Conservation (phyloP, 2,797 vertebrate genomes). For the Pempheris klunzingeri region DNA sequence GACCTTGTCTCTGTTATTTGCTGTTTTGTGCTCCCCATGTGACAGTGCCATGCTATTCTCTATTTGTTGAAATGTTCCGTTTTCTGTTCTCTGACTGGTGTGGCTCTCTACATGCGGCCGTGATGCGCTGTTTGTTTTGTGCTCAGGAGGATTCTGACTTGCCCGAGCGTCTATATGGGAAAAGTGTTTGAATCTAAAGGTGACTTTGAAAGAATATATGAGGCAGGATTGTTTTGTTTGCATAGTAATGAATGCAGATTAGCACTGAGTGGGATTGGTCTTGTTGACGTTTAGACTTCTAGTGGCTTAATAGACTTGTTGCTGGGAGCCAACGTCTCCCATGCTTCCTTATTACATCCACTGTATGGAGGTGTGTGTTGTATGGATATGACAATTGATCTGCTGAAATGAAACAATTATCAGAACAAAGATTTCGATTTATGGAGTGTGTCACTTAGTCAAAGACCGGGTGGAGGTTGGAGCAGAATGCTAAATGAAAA, state of each 20-base stretch:
- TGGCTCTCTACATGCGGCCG: slow-evolving; percentile 63
- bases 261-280: slow-evolving; percentile 79
- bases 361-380: slow-evolving; percentile 50
- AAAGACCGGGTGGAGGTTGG: slow-evolving; percentile 38
- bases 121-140: slow-evolving; percentile 74
- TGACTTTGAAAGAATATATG: slow-evolving; percentile 88
- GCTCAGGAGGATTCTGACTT: slow-evolving; percentile 72
- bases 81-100: slow-evolving; percentile 60
- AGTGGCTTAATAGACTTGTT: slow-evolving; percentile 81
- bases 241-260: slow-evolving; percentile 88
- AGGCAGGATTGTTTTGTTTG: slow-evolving; percentile 84
- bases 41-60: slow-evolving; percentile 86
- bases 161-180: slow-evolving; percentile 65
- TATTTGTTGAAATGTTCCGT: slow-evolving; percentile 80
- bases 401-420: slow-evolving; percentile 75
- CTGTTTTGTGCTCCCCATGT: slow-evolving; percentile 87
- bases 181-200: slow-evolving; percentile 84
- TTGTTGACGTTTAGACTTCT: slow-evolving; percentile 79
- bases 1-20: slow-evolving; percentile 90
- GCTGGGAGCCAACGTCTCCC: slow-evolving; percentile 63
- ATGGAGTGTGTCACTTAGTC: slow-evolving; percentile 61
- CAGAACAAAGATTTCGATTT: slow-evolving; percentile 75
- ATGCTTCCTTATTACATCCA: slow-evolving; percentile 64
- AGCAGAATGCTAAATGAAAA: slow-evolving; percentile 56
- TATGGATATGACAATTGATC: slow-evolving; percentile 78